Evolutionary conservation across 2,888 invertebrate species (phyloP), one percentile per base, ranked within the genome.

Genomic region (Acleris laterana): DNA sequence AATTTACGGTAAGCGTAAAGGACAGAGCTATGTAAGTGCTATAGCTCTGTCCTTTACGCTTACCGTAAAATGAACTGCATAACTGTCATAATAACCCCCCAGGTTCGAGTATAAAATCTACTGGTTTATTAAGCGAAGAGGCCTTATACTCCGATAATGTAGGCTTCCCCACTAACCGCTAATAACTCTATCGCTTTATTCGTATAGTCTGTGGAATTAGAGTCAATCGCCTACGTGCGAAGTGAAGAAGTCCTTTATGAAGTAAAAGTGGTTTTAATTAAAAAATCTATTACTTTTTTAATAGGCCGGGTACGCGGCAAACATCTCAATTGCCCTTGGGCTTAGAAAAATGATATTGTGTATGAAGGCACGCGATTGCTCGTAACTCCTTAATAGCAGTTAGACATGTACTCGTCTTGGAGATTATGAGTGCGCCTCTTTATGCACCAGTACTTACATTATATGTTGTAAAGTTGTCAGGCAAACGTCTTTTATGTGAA

Each of bases 101-200:
- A n/a, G 83, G 84, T 84, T 85, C 79, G 77, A 75, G 77, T 83
- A 83, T 87, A 84, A 89, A 88, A 87, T 82, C 80, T 81, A 85
- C 87, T 83, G 82, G 84, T 90, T 89, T 88, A 90, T 89, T 85
- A 86, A 83, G 84, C 82, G 80, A 80, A 75, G 85, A 84, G 79
- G 79, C 87, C 88, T 88, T 84, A 87, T 83, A 82, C 77, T 76
- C 79, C 63, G 74, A 72, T 85, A 84, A 85, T 85, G 84, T 83
- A 82, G 84, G 83, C 84, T 84, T 84, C 80, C 79, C 74, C 79
- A 76, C 80, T 83, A 84, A 85, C 80, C 82, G 84, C 79, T 72
- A 80, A 82, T 82, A 80, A 84, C 84, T 85, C 79, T 81, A 77
- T 84, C 79, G 78, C 77, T 85, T 84, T 87, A 88, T 84, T 80